Conservation (phyloP, 2,888 invertebrate species). For the Acrobasis repandana region DNA sequence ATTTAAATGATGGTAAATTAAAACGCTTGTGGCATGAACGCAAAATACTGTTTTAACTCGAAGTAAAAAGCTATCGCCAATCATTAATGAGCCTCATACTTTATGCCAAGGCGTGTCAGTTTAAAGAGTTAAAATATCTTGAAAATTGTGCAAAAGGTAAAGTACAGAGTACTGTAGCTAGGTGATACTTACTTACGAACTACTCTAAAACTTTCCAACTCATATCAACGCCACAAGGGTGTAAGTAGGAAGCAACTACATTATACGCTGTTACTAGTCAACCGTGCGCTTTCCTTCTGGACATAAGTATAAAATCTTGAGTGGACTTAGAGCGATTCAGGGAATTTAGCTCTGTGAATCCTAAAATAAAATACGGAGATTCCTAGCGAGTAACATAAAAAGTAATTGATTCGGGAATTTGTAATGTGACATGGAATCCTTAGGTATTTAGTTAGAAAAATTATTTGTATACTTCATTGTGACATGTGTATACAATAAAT, state of each 20-base stretch:
- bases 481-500: too few species aligned
- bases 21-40: too few species aligned
- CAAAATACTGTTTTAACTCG: too few species aligned
- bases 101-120: neutral
- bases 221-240: slow-evolving; percentile 23
- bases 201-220: slow-evolving; percentile 24
- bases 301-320: neutral
- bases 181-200: slow-evolving; percentile 1
- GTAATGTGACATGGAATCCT: neutral
- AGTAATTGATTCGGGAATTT: too few species aligned
- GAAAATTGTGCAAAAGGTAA: neutral
- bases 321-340: neutral
- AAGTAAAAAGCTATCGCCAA: neutral
- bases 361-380: neutral
- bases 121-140: neutral
- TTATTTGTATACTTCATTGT: too few species aligned
- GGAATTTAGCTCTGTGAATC: neutral
- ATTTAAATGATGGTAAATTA: too few species aligned
- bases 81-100: neutral
- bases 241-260: slow-evolving; percentile 16
- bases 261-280: slow-evolving; percentile 1
- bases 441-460: neutral
- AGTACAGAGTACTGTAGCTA: too few species aligned
- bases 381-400: too few species aligned
- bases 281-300: neutral